These are phyloP conservation scores for Anisognathus igniventris DNA, from an alignment of 2,797 vertebrate genomes.

Conservation along the genomic window DNA sequence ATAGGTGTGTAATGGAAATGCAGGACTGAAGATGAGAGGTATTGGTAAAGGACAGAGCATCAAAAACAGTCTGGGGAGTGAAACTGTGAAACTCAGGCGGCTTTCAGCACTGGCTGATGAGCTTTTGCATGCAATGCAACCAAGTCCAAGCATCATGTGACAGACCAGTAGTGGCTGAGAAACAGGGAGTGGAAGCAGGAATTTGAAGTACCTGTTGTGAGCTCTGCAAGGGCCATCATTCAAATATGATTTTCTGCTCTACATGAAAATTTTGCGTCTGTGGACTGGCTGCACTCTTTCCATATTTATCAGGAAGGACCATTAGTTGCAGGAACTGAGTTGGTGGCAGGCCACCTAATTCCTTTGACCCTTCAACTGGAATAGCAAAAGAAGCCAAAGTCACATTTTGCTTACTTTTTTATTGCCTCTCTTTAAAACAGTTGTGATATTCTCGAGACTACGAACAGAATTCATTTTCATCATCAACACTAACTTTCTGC, in stretches of 20 bases:
- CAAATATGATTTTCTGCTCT: neutral
- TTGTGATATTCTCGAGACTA: neutral
- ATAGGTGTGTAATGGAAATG: neutral
- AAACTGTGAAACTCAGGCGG: neutral
- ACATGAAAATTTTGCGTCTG: neutral
- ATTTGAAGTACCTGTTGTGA: neutral
- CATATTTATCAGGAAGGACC: neutral
- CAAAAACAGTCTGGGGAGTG: neutral
- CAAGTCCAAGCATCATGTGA: neutral
- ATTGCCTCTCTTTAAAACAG: neutral
- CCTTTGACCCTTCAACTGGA: neutral
- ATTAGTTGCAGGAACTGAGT: neutral
- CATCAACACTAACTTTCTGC: neutral
- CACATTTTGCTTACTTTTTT: neutral
- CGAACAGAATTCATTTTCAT: neutral
- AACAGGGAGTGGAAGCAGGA: neutral
- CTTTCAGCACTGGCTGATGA: neutral
- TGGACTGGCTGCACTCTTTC: neutral
- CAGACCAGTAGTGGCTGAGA: neutral
- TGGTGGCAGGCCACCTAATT: neutral
- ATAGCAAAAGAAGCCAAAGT: neutral
- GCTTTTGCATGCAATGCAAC: rapidly evolving
- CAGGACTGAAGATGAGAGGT: neutral
- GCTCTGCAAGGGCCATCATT: neutral
- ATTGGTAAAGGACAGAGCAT: neutral